Evolutionary conservation across 2,113 vertebrate species (phyloP).

Genomic region (Narcine bancroftii): DNA sequence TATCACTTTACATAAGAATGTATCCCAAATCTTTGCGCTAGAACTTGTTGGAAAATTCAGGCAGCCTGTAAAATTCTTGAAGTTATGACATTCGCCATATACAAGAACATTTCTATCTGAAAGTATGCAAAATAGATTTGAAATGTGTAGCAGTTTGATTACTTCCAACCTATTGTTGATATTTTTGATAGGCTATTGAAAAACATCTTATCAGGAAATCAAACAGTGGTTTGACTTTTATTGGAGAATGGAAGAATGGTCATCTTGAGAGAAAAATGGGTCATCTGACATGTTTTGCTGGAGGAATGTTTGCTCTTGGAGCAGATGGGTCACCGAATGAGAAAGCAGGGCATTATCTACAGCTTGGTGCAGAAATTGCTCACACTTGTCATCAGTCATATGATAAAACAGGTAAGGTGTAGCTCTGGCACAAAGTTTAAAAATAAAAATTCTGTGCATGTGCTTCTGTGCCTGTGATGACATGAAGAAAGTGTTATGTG

Average conservation of each 20-base stretch:
- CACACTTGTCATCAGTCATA: slow-evolving; percentile 96
- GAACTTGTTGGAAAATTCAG: neutral
- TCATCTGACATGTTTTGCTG: slow-evolving; percentile 93
- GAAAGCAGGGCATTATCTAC: slow-evolving; percentile 92
- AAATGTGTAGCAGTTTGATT: neutral
- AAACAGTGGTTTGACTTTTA: slow-evolving; percentile 87
- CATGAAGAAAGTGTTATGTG: too few relatives aligned
- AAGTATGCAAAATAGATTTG: neutral
- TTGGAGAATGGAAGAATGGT: slow-evolving; percentile 96
- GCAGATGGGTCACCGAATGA: slow-evolving; percentile 88
- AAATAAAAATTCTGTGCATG: neutral
- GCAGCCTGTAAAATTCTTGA: neutral
- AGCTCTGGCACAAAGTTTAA: neutral
- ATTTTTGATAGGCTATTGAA: slow-evolving; percentile 78
- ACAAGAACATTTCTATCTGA: too few relatives aligned
- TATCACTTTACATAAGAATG: neutral
- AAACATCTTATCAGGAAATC: slow-evolving; percentile 92
- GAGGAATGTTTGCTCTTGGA: slow-evolving; percentile 92
- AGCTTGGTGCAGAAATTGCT: slow-evolving; percentile 93
- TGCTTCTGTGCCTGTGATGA: neutral
- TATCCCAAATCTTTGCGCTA: too few relatives aligned
- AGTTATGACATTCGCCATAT: neutral
- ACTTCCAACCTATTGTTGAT: neutral
- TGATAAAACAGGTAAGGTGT: slow-evolving; percentile 79
- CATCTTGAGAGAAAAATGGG: slow-evolving; percentile 98